These are phyloP conservation scores for Pseudopodoces humilis DNA, from an alignment of 2,113 vertebrate genomes.

Conservation along the genomic window DNA sequence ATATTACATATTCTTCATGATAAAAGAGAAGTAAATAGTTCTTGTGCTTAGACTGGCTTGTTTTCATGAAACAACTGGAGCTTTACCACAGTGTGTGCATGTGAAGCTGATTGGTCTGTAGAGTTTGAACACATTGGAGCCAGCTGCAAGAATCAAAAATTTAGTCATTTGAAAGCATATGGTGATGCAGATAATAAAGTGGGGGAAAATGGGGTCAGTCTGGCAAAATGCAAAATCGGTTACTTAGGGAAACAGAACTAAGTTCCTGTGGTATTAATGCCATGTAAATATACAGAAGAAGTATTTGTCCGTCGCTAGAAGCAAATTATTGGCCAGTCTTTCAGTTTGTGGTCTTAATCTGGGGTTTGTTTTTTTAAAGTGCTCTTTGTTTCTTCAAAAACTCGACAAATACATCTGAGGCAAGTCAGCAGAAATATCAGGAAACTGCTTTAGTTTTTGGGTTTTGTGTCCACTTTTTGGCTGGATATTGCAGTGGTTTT, in stretches of 20 bases:
- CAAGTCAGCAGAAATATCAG: not conserved
- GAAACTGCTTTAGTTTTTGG: not conserved
- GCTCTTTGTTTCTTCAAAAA: not conserved
- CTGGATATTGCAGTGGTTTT: not conserved
- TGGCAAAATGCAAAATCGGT: not conserved
- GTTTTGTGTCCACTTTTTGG: not conserved
- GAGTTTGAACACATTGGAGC: not conserved
- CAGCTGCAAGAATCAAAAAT: not conserved
- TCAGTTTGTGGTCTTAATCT: not conserved
- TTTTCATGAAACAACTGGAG: fast-evolving
- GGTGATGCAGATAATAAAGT: not conserved
- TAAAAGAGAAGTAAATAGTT: not conserved
- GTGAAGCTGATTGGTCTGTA: not conserved
- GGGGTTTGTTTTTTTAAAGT: not conserved
- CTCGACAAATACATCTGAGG: not conserved
- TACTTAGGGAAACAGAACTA: not conserved
- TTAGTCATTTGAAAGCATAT: not conserved
- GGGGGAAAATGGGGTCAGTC: not conserved
- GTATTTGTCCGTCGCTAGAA: not conserved
- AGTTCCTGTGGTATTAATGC: not conserved
- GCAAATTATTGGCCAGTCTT: not conserved
- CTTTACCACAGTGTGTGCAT: not conserved
- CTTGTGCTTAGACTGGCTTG: not conserved
- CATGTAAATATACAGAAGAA: not conserved
- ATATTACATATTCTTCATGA: not conserved